A percentile compares a stretch with the other conserved stretches of the same genome.
phyloP scores from a whole-genome alignment of 2,113 vertebrate species.

The Crotophaga sulcirostris region DNA sequence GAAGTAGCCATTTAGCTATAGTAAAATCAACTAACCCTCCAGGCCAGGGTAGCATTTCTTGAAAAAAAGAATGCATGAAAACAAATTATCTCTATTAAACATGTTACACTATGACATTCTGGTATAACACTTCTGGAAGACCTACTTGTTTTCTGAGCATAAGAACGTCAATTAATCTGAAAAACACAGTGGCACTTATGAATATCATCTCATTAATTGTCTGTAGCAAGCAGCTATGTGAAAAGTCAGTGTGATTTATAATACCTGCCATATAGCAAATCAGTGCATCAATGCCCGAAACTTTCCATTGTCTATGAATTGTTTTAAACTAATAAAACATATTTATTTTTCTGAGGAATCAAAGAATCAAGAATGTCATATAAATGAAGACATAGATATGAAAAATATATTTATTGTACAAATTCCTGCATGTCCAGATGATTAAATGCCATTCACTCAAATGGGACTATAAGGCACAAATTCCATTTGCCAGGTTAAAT shows the following conservation, averaged over 20 bases:
- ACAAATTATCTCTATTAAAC: slow-evolving; percentile 12
- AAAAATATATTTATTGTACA: neutral
- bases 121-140: neutral
- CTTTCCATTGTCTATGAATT: neutral
- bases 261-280: neutral
- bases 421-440: neutral
- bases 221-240: neutral
- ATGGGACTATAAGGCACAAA: neutral
- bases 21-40: slow-evolving; percentile 46
- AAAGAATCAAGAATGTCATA: neutral
- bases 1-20: slow-evolving; percentile 34
- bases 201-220: neutral
- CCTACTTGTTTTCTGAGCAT: neutral
- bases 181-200: neutral
- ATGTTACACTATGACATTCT: neutral
- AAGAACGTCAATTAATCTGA: neutral
- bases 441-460: neutral
- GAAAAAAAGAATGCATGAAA: neutral
- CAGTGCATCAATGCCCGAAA: neutral
- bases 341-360: neutral
- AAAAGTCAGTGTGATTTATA: neutral
- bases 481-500: neutral
- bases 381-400: neutral
- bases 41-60: neutral
- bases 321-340: neutral